Evolutionary conservation across 2,113 vertebrate genomes (phyloP).

Genomic region (Hemichromis elongatus): DNA sequence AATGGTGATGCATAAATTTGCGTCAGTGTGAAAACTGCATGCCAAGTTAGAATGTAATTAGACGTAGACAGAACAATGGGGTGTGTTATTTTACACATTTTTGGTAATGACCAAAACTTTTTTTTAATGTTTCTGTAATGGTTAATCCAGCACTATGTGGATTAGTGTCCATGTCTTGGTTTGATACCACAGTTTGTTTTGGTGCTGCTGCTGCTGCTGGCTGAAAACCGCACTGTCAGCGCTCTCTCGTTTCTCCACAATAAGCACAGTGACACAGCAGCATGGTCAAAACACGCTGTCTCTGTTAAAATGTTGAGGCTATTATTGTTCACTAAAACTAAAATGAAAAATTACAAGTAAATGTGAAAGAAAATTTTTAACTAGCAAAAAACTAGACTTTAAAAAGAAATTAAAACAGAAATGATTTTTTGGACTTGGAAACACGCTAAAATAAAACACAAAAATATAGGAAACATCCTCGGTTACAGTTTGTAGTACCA

Average conservation of each 20-base stretch:
- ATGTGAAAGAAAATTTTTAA: too few relatives aligned
- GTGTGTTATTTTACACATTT: not conserved
- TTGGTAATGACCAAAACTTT: not conserved
- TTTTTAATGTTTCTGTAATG: not conserved
- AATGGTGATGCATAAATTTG: not conserved
- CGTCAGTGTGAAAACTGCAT: not conserved
- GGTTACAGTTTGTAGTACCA: not conserved
- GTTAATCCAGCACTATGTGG: not conserved
- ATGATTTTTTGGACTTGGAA: not conserved
- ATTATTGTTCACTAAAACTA: not conserved
- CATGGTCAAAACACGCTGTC: not conserved
- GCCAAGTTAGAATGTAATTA: too few relatives aligned
- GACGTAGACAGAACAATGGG: too few relatives aligned
- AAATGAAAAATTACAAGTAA: not conserved
- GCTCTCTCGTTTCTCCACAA: not conserved
- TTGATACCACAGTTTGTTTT: not conserved
- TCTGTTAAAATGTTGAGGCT: not conserved
- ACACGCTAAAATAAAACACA: not conserved
- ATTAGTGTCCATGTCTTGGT: not conserved
- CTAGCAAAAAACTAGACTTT: not conserved
- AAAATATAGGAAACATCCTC: not conserved
- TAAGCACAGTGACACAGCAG: constrained; percentile 41
- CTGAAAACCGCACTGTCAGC: constrained; percentile 22
- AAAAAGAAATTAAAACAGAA: not conserved
- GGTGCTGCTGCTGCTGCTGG: constrained; percentile 13